A percentile compares a stretch with the other conserved stretches of the same genome.
These are phyloP conservation scores for Thalassoma bifasciatum DNA, from an alignment of 2,113 vertebrate species.

Conservation along the genomic window DNA sequence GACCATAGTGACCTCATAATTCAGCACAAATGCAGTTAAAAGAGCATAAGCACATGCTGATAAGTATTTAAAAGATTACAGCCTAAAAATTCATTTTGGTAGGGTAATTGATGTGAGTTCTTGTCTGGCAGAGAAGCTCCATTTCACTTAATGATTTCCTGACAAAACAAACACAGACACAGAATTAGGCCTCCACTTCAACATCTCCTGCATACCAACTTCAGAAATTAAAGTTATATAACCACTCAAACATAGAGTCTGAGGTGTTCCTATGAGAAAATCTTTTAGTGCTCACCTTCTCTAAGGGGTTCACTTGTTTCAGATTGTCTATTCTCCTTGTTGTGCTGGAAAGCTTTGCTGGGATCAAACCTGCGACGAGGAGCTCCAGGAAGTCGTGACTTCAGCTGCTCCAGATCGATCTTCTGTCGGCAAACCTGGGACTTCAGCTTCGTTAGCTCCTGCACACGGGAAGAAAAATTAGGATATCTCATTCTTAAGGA, in stretches of 20 bases:
- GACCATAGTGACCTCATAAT: not conserved
- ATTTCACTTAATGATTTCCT: constrained; percentile 61
- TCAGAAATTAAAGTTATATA: not conserved
- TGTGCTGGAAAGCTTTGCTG: constrained; percentile 91
- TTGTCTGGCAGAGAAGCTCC: constrained; percentile 20
- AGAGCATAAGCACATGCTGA: not conserved
- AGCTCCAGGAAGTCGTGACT: constrained; percentile 68
- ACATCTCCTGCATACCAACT: not conserved
- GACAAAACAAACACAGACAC: constrained; percentile 37
- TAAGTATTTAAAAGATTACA: not conserved
- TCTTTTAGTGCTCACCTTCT: constrained; percentile 81
- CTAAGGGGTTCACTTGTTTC: constrained; percentile 78
- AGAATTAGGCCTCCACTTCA: constrained; percentile 9
- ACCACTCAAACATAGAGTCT: not conserved
- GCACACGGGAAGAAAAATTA: not conserved
- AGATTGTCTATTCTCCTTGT: constrained; percentile 89
- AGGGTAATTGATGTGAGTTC: constrained; percentile 5
- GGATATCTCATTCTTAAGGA: not conserved
- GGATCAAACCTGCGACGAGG: constrained; percentile 85
- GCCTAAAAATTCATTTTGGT: not conserved
- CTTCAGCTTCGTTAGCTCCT: constrained; percentile 90
- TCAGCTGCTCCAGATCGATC: constrained; percentile 83
- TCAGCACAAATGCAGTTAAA: not conserved
- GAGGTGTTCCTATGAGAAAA: not conserved
- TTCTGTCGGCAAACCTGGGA: constrained; percentile 83